These are phyloP conservation scores for Burhinus oedicnemus DNA, from an alignment of 2,113 vertebrate species.

Conservation along the genomic window DNA sequence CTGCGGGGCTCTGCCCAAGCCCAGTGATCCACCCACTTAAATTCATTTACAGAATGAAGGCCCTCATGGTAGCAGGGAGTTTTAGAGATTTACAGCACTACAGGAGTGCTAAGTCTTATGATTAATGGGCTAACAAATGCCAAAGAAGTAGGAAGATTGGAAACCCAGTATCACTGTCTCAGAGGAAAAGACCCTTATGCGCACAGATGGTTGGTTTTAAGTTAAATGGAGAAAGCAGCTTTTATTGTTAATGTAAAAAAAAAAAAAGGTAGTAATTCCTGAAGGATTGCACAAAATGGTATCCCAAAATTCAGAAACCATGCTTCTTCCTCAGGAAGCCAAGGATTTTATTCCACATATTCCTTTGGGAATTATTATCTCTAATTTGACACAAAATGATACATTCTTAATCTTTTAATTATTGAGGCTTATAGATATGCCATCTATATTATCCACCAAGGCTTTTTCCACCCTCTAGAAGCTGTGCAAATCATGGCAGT, in stretches of 20 bases:
- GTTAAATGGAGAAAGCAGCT: conserved; percentile 16
- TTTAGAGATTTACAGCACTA: not conserved
- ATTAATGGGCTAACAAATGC: not conserved
- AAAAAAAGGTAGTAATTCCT: not conserved
- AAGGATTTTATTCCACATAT: not conserved
- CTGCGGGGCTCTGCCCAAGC: not conserved
- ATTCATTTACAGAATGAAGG: not conserved
- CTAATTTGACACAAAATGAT: not conserved
- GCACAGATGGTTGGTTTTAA: not conserved
- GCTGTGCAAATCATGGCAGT: not conserved
- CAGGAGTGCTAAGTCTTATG: not conserved
- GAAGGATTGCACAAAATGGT: not conserved
- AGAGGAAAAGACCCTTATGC: not conserved
- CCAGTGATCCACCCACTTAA: not conserved
- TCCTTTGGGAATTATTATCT: not conserved
- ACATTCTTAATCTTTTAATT: not conserved
- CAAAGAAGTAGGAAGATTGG: not conserved
- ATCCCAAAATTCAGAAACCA: not conserved
- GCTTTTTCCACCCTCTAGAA: not conserved
- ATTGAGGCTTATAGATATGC: not conserved
- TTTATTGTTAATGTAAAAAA: not conserved
- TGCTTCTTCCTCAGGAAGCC: not conserved
- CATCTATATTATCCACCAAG: not conserved
- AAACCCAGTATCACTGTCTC: not conserved
- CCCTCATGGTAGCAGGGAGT: not conserved